A percentile compares a stretch with the other conserved stretches of the same genome.
Evolutionary conservation across 2,888 invertebrate species (phyloP).

Genomic region (Adelphocoris suturalis): DNA sequence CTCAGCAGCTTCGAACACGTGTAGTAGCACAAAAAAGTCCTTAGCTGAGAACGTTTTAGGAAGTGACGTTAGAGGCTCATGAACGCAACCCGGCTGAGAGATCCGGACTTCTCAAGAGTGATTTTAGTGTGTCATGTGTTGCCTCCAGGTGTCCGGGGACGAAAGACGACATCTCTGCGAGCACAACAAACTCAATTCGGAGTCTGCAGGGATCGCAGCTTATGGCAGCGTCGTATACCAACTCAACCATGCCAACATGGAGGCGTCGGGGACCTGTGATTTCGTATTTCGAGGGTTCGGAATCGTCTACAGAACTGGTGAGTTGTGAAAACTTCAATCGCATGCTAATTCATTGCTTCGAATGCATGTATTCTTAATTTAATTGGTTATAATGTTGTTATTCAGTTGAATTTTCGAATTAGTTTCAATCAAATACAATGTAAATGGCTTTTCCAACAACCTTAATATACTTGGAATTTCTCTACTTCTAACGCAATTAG

Average conservation of each 20-base stretch:
- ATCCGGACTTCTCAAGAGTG: slow-evolving; percentile 43
- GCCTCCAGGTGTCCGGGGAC: slow-evolving; percentile 84
- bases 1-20: too few relatives aligned
- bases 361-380: too few relatives aligned
- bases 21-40: too few relatives aligned
- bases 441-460: too few relatives aligned
- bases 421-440: too few relatives aligned
- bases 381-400: too few relatives aligned
- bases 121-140: slow-evolving; percentile 68
- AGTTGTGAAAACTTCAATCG: background rate
- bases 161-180: slow-evolving; percentile 86
- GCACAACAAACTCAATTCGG: slow-evolving; percentile 81
- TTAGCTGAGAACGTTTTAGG: too few relatives aligned
- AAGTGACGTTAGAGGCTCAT: background rate
- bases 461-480: too few relatives aligned
- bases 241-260: slow-evolving; percentile 88
- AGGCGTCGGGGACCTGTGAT: slow-evolving; percentile 86
- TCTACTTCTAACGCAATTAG: too few relatives aligned
- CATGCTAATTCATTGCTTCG: too few relatives aligned
- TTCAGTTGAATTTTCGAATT: too few relatives aligned
- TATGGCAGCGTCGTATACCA: slow-evolving; percentile 90
- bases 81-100: background rate
- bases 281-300: slow-evolving; percentile 86
- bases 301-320: slow-evolving; percentile 87
- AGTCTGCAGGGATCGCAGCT: slow-evolving; percentile 81